phyloP scores from a whole-genome alignment of 2,797 vertebrate species.

The Poecilia picta region DNA sequence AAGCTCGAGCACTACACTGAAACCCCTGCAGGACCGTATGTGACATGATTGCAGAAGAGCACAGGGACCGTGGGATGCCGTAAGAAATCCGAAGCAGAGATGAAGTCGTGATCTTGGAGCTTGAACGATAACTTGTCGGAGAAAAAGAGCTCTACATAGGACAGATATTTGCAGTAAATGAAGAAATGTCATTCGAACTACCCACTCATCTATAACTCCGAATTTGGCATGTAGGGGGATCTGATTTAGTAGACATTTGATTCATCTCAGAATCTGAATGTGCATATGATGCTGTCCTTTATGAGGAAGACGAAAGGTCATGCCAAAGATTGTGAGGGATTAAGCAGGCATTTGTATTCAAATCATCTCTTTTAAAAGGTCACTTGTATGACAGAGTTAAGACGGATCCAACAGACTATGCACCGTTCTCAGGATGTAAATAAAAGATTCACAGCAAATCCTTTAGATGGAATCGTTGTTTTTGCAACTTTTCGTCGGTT shows the following conservation, averaged over 20 bases:
- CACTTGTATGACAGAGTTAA: constrained; percentile 19
- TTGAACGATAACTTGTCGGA: constrained; percentile 7
- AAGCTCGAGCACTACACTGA: constrained; percentile 11
- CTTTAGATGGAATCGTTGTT: not conserved
- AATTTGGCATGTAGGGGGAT: not conserved
- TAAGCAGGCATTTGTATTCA: constrained; percentile 38
- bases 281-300: constrained; percentile 9
- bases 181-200: not conserved
- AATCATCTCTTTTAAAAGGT: constrained; percentile 42
- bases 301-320: constrained; percentile 8
- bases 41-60: constrained; percentile 33
- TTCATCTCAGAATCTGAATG: constrained; percentile 6
- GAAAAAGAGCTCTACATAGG: not conserved
- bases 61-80: not conserved
- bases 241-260: constrained; percentile 5
- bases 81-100: not conserved
- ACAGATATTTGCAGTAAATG: constrained; percentile 2
- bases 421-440: not conserved
- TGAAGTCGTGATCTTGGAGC: constrained; percentile 3
- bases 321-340: not conserved
- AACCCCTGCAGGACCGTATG: constrained; percentile 22
- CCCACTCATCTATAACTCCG: constrained; percentile 8
- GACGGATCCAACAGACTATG: constrained; percentile 17
- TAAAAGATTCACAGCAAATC: not conserved
- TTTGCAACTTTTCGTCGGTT: not conserved